A percentile compares a stretch with the other conserved stretches of the same genome.
These are phyloP conservation scores for Campoplex nolae DNA, from an alignment of 2,888 invertebrate species.

Conservation along the genomic window DNA sequence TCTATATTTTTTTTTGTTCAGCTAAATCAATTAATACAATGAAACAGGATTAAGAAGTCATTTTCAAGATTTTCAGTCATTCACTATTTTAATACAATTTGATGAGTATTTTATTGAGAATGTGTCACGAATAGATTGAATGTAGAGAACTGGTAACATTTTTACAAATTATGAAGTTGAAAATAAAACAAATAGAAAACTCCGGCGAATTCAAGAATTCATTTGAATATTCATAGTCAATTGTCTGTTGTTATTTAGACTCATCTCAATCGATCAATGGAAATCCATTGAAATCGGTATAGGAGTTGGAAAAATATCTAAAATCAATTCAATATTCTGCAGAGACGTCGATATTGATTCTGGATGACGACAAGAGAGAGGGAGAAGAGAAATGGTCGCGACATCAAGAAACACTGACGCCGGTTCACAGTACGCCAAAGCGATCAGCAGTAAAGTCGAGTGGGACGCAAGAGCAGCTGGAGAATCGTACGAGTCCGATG, in stretches of 20 bases:
- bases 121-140: too few relatives aligned
- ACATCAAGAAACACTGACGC: slow-evolving; percentile 32
- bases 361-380: slow-evolving; percentile 23
- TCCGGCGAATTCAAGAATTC: not conserved
- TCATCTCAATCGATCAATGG: not conserved
- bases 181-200: too few relatives aligned
- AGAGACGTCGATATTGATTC: slow-evolving; percentile 19
- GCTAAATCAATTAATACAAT: too few relatives aligned
- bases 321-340: not conserved
- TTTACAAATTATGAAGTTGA: too few relatives aligned
- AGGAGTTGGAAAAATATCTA: not conserved
- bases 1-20: too few relatives aligned
- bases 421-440: slow-evolving; percentile 73
- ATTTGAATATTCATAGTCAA: not conserved
- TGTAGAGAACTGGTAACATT: too few relatives aligned
- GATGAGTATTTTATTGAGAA: too few relatives aligned
- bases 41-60: too few relatives aligned
- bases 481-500: slow-evolving; percentile 76
- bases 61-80: too few relatives aligned
- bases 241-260: not conserved
- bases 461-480: slow-evolving; percentile 67
- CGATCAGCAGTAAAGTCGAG: slow-evolving; percentile 58
- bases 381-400: slow-evolving; percentile 26
- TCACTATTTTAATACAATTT: too few relatives aligned
- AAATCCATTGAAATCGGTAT: not conserved